Percentiles rank a stretch among this genome's conserved stretches.
Evolutionary conservation across 37 sponge, comb jelly and placozoan species (phyloP).

Genomic region (Chondrilla cf. caribensis): DNA sequence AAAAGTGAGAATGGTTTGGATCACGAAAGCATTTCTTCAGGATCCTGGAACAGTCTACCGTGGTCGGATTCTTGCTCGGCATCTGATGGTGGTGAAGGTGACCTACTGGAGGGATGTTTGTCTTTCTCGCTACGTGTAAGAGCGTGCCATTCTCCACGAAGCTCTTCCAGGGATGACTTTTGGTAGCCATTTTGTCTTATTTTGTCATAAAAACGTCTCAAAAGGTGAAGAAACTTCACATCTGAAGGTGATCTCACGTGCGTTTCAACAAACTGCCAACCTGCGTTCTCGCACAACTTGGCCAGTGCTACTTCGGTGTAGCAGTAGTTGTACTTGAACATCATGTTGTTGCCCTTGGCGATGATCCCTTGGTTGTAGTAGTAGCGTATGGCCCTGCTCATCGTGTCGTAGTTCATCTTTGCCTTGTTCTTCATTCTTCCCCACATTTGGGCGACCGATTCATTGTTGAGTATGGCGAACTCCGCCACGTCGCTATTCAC

Average conservation of each 20-base stretch:
- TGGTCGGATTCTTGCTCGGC: no score
- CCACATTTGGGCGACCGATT: constrained; percentile 11
- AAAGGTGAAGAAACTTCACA: constrained; percentile 5
- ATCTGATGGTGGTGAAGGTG: background rate
- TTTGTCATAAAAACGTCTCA: background rate
- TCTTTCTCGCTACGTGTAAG: background rate
- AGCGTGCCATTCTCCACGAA: constrained; percentile 12
- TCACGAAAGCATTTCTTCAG: no score
- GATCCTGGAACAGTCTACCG: no score
- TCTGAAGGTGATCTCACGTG: background rate
- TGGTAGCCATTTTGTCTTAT: constrained; percentile 13
- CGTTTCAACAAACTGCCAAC: constrained; percentile 6
- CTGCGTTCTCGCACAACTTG: constrained; percentile 15
- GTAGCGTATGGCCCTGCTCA: constrained; percentile 19
- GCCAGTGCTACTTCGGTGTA: constrained; percentile 21
- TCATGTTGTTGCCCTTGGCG: constrained; percentile 24
- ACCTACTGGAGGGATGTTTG: background rate
- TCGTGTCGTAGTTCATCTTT: constrained; percentile 26
- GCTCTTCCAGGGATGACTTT: background rate
- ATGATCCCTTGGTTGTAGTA: constrained; percentile 24
- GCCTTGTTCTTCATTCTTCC: constrained; percentile 11
- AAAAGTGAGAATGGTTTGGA: no score
- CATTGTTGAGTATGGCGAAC: constrained; percentile 13
- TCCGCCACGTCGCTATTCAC: constrained; percentile 18
- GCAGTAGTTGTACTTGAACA: constrained; percentile 34